A percentile compares a stretch with the other conserved stretches of the same genome.
Conservation (phyloP, 2,888 invertebrate genomes). For the Cantharis rustica region DNA sequence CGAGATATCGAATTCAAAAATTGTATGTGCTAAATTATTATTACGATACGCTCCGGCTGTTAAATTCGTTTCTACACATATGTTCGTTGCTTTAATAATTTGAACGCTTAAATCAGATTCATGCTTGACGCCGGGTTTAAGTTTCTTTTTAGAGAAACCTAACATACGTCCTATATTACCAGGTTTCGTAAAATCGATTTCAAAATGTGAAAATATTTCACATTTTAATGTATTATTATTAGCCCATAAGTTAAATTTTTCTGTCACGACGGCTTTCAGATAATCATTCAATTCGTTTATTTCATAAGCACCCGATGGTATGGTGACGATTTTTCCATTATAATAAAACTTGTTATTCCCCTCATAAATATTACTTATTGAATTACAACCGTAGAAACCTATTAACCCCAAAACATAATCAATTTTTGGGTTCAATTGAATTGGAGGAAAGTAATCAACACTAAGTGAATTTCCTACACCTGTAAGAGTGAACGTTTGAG, state of each 20-base stretch:
- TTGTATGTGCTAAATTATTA: not conserved
- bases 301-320: slow-evolving; percentile 46
- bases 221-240: slow-evolving; percentile 43
- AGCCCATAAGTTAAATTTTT: slow-evolving; percentile 22
- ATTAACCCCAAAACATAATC: not conserved
- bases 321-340: slow-evolving; percentile 26
- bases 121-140: slow-evolving; percentile 30
- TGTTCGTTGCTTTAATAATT: slow-evolving; percentile 30
- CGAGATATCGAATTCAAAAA: not conserved
- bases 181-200: slow-evolving; percentile 24
- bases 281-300: slow-evolving; percentile 39
- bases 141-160: slow-evolving; percentile 33
- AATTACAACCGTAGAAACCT: not conserved
- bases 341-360: not conserved
- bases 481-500: not conserved
- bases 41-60: not conserved
- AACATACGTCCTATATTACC: slow-evolving; percentile 35
- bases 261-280: not conserved
- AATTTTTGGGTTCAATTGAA: not conserved
- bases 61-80: not conserved
- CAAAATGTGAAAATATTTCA: slow-evolving; percentile 26
- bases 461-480: not conserved
- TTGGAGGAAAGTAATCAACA: not conserved
- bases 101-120: slow-evolving; percentile 43
- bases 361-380: not conserved